Evolutionary conservation across 1,140 invertebrate genomes (phyloP).

Genomic region (Odontomachus brunneus): DNA sequence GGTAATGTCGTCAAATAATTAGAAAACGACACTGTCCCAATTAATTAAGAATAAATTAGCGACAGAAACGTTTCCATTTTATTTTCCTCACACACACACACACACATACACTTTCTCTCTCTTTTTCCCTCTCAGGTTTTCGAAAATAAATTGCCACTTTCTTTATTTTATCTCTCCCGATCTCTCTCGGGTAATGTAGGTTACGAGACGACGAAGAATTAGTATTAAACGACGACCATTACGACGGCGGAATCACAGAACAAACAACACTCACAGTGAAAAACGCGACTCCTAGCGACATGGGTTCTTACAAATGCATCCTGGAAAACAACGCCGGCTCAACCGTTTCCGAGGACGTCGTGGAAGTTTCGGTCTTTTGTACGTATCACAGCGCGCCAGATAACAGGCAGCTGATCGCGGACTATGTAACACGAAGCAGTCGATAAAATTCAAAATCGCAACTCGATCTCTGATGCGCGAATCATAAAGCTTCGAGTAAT

Average conservation of each 20-base stretch:
- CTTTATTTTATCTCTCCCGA: not conserved
- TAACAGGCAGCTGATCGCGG: not conserved
- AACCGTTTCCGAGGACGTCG: slow-evolving; percentile 89
- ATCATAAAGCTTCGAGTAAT: slow-evolving; percentile 7
- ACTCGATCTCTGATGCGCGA: not conserved
- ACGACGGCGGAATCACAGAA: slow-evolving; percentile 90
- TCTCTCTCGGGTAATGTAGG: slow-evolving; percentile 85
- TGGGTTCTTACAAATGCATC: slow-evolving; percentile 92
- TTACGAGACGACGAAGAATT: slow-evolving; percentile 90
- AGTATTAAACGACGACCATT: slow-evolving; percentile 88
- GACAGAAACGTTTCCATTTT: not conserved
- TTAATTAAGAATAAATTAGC: slow-evolving; percentile 21
- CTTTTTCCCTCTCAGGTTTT: not conserved
- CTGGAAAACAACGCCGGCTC: slow-evolving; percentile 91
- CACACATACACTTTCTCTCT: no score
- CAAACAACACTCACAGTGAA: slow-evolving; percentile 91
- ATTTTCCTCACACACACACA: not conserved
- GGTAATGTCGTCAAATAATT: not conserved
- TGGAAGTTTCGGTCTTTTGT: slow-evolving; percentile 92
- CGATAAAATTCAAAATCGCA: not conserved
- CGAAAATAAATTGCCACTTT: not conserved
- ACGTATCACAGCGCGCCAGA: slow-evolving; percentile 83
- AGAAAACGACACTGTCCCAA: not conserved
- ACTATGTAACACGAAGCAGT: not conserved
- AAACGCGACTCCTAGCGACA: slow-evolving; percentile 91